Conservation (phyloP, 2,113 vertebrate genomes). For the Puntigrus tetrazona region DNA sequence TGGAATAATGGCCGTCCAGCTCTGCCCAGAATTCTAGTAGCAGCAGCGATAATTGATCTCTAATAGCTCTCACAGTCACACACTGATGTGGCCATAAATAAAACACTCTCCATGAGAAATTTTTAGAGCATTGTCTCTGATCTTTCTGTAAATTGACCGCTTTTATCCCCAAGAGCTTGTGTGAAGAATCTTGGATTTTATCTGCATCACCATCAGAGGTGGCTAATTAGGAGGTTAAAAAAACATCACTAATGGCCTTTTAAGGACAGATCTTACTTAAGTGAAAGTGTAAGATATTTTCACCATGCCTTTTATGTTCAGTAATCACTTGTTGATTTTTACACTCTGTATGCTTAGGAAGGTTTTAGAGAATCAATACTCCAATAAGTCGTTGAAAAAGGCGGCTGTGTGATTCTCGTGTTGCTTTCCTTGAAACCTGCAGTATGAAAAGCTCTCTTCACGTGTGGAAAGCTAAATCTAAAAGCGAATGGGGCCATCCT, state of each 20-base stretch:
- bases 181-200: conserved; percentile 10
- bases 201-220: neutral
- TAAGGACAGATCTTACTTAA: neutral
- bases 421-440: neutral
- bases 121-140: conserved; percentile 34
- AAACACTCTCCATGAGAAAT: neutral
- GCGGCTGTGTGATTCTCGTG: neutral
- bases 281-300: neutral
- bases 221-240: neutral
- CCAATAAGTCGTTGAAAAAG: neutral
- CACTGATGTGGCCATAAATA: conserved; percentile 32
- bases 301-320: neutral
- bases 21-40: neutral
- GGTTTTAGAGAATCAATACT: neutral
- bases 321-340: conserved; percentile 18
- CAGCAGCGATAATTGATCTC: conserved; percentile 29
- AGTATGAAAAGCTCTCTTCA: neutral
- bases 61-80: conserved; percentile 21
- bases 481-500: neutral
- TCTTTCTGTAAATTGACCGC: conserved; percentile 18
- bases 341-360: neutral
- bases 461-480: conserved; percentile 21
- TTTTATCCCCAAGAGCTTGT: neutral
- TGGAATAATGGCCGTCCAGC: neutral
- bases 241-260: neutral